These are phyloP conservation scores for Galaxea fascicularis DNA, from an alignment of 92 coral and sea anemone genomes.

Conservation along the genomic window DNA sequence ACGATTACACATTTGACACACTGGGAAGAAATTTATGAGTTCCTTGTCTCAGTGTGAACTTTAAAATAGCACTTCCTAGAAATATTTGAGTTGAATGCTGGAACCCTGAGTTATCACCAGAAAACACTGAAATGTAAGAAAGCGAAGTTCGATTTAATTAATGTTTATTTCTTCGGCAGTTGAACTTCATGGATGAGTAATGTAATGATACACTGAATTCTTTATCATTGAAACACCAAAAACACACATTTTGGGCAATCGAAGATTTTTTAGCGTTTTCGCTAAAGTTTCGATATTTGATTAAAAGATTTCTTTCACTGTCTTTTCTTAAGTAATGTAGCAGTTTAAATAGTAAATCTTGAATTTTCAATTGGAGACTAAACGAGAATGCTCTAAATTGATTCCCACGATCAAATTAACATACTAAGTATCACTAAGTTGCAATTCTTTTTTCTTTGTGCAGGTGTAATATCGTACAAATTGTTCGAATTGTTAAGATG, in stretches of 20 bases:
- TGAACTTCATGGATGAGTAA: neutral
- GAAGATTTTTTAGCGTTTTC: too few relatives aligned
- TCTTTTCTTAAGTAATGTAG: too few relatives aligned
- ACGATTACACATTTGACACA: neutral
- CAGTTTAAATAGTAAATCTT: neutral
- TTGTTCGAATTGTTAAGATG: slow-evolving; percentile 31
- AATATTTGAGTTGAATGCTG: neutral
- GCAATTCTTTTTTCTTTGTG: neutral
- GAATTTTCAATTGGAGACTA: neutral
- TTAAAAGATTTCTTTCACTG: too few relatives aligned
- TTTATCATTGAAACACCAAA: too few relatives aligned
- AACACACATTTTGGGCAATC: too few relatives aligned
- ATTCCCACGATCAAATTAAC: neutral
- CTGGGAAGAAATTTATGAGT: neutral
- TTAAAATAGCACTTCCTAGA: neutral
- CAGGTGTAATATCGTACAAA: neutral
- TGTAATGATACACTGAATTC: neutral
- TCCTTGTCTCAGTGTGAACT: too few relatives aligned
- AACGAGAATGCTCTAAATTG: neutral
- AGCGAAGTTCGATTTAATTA: neutral
- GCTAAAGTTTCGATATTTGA: too few relatives aligned
- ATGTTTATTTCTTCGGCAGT: neutral
- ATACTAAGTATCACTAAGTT: slow-evolving; percentile 1
- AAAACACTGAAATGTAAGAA: neutral
- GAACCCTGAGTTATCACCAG: neutral